Evolutionary conservation across 2,888 invertebrate species (phyloP).

Genomic region (Caenorhabditis drosophilae): DNA sequence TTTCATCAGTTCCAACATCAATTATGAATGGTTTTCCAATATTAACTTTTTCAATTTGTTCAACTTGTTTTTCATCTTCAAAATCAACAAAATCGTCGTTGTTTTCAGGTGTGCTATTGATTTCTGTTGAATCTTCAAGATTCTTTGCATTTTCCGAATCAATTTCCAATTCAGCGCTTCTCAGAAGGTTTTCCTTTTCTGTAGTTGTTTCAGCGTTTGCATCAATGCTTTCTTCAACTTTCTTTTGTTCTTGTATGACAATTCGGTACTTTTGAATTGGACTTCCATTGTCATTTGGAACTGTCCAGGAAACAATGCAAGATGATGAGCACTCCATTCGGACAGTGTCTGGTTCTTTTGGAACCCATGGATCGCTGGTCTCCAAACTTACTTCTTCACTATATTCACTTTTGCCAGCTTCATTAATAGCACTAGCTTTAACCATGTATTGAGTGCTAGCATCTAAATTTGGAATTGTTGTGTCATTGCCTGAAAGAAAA

Average conservation of each 20-base stretch:
- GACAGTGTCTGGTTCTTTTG: conserved; percentile 43
- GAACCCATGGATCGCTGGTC: conserved; percentile 56
- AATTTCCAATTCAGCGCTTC: conserved; percentile 4
- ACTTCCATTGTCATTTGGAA: conserved; percentile 59
- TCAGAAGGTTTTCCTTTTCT: background rate
- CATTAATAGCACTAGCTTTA: conserved; percentile 48
- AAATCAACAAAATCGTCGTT: background rate
- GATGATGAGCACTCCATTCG: conserved; percentile 45
- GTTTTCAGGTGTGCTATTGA: background rate
- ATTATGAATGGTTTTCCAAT: conserved; percentile 7
- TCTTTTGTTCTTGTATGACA: conserved; percentile 31
- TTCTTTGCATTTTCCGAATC: conserved; percentile 1
- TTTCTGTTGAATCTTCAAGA: background rate
- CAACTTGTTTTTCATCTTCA: background rate
- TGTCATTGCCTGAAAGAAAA: conserved; percentile 6
- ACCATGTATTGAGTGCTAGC: conserved; percentile 50
- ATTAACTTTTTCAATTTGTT: conserved; percentile 6
- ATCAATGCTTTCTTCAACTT: background rate
- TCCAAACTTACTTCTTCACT: conserved; percentile 41
- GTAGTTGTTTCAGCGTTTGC: conserved; percentile 2
- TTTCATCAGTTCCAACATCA: conserved; percentile 29
- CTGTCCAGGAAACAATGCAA: conserved; percentile 55
- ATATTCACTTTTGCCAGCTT: conserved; percentile 55
- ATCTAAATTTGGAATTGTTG: conserved; percentile 35
- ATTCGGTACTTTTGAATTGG: conserved; percentile 46